A percentile compares a stretch with the other conserved stretches of the same genome.
Evolutionary conservation across 2,113 vertebrate genomes (phyloP).

Genomic region (Pipra filicauda): DNA sequence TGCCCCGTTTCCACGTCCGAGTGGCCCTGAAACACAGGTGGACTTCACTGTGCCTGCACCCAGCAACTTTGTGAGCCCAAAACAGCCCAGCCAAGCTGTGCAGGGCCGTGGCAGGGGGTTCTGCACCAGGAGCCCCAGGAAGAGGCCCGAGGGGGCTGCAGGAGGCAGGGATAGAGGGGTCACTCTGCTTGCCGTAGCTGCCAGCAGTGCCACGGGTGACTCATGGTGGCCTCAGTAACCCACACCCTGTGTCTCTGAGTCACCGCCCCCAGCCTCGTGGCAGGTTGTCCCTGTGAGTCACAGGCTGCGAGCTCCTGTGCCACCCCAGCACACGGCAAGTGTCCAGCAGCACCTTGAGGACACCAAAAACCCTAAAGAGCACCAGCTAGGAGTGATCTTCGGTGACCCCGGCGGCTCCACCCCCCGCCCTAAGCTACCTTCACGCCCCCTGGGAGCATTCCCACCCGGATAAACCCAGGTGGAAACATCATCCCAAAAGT

Average conservation of each 20-base stretch:
- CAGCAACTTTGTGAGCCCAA: not conserved
- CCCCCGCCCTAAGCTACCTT: not conserved
- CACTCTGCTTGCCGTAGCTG: rapidly evolving
- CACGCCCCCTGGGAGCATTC: rapidly evolving
- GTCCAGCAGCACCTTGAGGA: not conserved
- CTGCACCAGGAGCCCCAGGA: not conserved
- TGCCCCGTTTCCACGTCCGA: not conserved
- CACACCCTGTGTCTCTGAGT: slow-evolving; percentile 32
- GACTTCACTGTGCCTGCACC: rapidly evolving
- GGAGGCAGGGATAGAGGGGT: not conserved
- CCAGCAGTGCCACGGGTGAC: not conserved
- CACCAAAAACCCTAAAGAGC: not conserved
- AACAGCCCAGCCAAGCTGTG: rapidly evolving
- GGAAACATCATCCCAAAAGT: not conserved
- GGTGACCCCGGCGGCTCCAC: not conserved
- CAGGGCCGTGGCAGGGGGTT: rapidly evolving
- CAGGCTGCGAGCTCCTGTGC: not conserved
- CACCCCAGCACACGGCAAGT: rapidly evolving
- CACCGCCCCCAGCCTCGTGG: not conserved
- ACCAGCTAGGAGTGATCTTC: not conserved
- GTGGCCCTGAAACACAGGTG: not conserved
- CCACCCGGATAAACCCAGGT: not conserved
- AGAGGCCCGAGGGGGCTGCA: rapidly evolving
- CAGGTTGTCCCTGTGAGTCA: not conserved
- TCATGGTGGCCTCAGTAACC: not conserved